These are phyloP conservation scores for Scaptodrosophila lebanonensis DNA, from an alignment of 1,140 invertebrate genomes.

Conservation along the genomic window DNA sequence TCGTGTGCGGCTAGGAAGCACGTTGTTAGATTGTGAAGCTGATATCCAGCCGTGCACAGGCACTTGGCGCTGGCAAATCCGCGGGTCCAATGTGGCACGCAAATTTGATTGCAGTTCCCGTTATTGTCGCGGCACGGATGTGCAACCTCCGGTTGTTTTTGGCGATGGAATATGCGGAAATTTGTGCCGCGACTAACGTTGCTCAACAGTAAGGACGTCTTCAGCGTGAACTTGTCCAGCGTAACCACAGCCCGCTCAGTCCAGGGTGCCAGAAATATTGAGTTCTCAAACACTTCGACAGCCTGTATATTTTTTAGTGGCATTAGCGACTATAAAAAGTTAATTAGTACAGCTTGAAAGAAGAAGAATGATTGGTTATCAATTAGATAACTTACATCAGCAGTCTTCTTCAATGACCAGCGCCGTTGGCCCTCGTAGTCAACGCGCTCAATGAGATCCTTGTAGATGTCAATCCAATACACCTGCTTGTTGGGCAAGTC, in stretches of 20 bases:
- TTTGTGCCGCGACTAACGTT: conserved; percentile 79
- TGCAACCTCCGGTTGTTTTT: conserved; percentile 84
- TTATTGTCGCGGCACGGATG: conserved; percentile 87
- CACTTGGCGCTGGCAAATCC: conserved; percentile 80
- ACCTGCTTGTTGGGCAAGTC: conserved; percentile 85
- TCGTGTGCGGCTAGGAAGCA: conserved; percentile 79
- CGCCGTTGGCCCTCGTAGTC: conserved; percentile 84
- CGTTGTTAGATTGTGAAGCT: conserved; percentile 79
- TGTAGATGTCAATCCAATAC: conserved; percentile 88
- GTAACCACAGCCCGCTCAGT: conserved; percentile 81
- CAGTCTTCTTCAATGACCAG: conserved; percentile 81
- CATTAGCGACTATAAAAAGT: conserved; percentile 80
- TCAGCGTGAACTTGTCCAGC: conserved; percentile 80
- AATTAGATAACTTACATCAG: conserved; percentile 77
- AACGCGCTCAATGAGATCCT: conserved; percentile 85
- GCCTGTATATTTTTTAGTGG: conserved; percentile 79
- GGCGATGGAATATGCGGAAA: conserved; percentile 85
- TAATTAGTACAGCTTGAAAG: too few relatives aligned
- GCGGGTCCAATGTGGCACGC: conserved; percentile 81
- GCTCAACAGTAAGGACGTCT: conserved; percentile 51
- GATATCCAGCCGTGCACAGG: conserved; percentile 84
- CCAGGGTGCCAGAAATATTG: conserved; percentile 84
- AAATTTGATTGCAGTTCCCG: conserved; percentile 87
- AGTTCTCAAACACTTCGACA: conserved; percentile 84
- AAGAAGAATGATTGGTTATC: too few relatives aligned